Base-by-base conservation (phyloP, 2,888 invertebrate genomes). In the Apantesis nais region DNA sequence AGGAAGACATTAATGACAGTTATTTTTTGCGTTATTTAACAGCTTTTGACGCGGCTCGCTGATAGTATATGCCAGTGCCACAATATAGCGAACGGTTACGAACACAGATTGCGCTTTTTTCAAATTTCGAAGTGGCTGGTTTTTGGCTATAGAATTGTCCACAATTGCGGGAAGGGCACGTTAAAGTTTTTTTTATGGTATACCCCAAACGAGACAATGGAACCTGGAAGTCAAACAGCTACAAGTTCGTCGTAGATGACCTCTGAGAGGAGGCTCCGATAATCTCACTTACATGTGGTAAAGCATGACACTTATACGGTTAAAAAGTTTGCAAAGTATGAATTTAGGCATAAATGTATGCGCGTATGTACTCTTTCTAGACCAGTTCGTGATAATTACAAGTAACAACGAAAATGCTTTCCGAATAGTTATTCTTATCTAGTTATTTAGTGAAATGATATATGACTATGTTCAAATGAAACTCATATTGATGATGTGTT, bases 1-100 rank as follows among this genome's bases (percentile, higher is more conserved):
- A 87, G 90, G 91, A 90, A 89, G 88, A 75, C 86, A 87, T 89
- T 89, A 87, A 88, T 90, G 88, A 87, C 83, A 39, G 12, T 11
- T n/a, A 52, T 80, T 88, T 86, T 87, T 89, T 87, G 82, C 79
- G 79, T 81, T 83, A 72, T 78, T 83, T 78, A 79, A 81, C 73
- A 76, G 75, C 78, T 75, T 81, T 79, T 78, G 78, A 79, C 73
- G 75, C 74, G 72, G 74, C 78, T 73, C 73, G 73, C 70, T 70
- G 68, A 71, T 64, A 31, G 16, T 39, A 39, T 69, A 66, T 31
- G 25, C 41, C 55, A 65, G 65, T 8, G n/a, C 31, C 41, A 65
- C 48, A 34, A 48, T 64, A 31, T 52, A 52, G 64, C 14, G 25
- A 22, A 34, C 34, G 31, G 37, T 66, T 16, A 31, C 55, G 52